Percentiles rank a stretch among this genome's conserved stretches.
These are phyloP conservation scores for Drosophila putrida DNA, from an alignment of 2,888 invertebrate genomes.

Conservation along the genomic window DNA sequence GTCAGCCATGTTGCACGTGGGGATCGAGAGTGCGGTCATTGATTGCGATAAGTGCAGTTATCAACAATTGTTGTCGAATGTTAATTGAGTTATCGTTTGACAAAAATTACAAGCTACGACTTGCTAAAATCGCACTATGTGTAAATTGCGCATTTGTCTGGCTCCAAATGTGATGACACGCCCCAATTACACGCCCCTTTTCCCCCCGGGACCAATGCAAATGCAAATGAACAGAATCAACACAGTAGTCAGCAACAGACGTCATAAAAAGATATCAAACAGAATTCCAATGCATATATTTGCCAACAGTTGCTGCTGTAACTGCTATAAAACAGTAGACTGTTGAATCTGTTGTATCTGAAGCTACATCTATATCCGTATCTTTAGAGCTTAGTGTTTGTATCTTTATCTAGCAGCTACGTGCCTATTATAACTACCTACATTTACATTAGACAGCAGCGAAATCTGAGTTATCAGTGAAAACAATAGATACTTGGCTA, in stretches of 20 bases:
- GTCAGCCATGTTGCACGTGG: conserved; percentile 37
- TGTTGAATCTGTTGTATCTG: no score
- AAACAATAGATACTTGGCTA: conserved; percentile 20
- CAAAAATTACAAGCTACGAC: conserved; percentile 27
- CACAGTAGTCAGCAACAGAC: conserved; percentile 35
- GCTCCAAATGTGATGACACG: conserved; percentile 7
- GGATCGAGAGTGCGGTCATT: conserved; percentile 29
- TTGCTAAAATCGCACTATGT: conserved; percentile 20
- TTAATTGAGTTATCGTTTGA: conserved; percentile 41
- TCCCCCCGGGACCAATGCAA: neutral
- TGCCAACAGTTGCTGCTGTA: conserved; percentile 11
- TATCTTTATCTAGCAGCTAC: conserved; percentile 38
- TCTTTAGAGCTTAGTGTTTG: conserved; percentile 10
- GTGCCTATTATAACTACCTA: conserved; percentile 27
- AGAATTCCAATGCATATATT: conserved; percentile 21
- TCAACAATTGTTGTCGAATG: conserved; percentile 32
- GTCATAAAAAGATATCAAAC: conserved; percentile 44
- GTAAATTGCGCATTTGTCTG: conserved; percentile 42
- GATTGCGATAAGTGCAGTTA: conserved; percentile 22
- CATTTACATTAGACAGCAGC: conserved; percentile 29
- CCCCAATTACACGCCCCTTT: conserved; percentile 3
- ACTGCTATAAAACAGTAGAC: conserved; percentile 7
- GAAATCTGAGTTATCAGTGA: conserved; percentile 20
- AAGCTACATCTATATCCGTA: neutral
- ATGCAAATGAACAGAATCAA: conserved; percentile 20